Evolutionary conservation across 2,113 vertebrate genomes (phyloP).

Genomic region (Psittacara wagleri): DNA sequence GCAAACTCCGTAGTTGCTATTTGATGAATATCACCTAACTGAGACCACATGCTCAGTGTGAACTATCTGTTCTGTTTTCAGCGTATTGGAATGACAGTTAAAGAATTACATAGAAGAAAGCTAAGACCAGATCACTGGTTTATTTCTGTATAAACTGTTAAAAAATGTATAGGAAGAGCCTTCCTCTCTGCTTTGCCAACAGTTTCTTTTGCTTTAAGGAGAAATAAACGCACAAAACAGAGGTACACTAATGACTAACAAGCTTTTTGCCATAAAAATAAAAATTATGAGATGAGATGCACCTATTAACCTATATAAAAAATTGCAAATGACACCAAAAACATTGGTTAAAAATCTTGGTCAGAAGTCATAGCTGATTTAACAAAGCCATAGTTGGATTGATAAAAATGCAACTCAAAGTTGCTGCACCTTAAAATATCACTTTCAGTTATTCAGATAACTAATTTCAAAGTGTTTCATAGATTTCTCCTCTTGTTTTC

Average conservation of each 20-base stretch:
- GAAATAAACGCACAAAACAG: not conserved
- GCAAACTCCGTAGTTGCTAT: not conserved
- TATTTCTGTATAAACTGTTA: not conserved
- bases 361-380: not conserved
- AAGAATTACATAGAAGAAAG: not conserved
- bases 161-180: not conserved
- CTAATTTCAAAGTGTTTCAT: not conserved
- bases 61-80: not conserved
- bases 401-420: not conserved
- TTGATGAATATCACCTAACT: not conserved
- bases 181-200: not conserved
- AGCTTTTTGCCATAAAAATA: not conserved
- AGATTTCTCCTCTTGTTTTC: not conserved
- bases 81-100: not conserved
- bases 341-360: not conserved
- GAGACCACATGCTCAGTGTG: not conserved
- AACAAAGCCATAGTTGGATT: not conserved
- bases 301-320: not conserved
- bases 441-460: not conserved
- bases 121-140: not conserved
- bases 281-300: not conserved
- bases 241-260: not conserved
- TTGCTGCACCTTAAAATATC: not conserved
- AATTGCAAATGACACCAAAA: not conserved
- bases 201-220: not conserved